These are phyloP conservation scores for Lepeophtheirus salmonis DNA, from an alignment of 1,140 invertebrate species.

Conservation along the genomic window DNA sequence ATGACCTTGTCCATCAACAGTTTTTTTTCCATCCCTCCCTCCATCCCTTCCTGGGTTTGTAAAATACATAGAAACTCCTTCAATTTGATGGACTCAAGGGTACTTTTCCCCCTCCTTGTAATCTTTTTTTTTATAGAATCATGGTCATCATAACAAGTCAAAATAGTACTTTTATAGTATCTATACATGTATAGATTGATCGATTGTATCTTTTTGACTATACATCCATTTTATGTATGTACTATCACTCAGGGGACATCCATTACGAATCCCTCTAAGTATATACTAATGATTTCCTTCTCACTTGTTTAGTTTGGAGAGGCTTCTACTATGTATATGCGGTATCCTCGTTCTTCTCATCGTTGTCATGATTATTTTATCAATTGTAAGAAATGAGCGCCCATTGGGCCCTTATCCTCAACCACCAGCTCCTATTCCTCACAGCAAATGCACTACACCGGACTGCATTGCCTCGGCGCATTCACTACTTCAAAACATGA, in stretches of 20 bases:
- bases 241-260: not conserved
- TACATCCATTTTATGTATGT: not conserved
- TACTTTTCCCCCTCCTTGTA: too few relatives aligned
- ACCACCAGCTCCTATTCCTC: slow-evolving; percentile 19
- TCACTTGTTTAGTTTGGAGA: not conserved
- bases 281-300: not conserved
- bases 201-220: not conserved
- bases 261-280: not conserved
- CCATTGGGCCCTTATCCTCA: not conserved
- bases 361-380: not conserved
- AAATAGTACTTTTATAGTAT: not conserved
- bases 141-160: not conserved
- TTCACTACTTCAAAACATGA: slow-evolving; percentile 60
- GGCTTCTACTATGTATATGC: not conserved
- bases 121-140: not conserved
- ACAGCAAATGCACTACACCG: slow-evolving; percentile 46
- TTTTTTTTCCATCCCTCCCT: too few relatives aligned
- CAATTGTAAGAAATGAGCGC: not conserved
- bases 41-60: too few relatives aligned
- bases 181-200: not conserved
- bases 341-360: not conserved
- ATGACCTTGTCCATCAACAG: too few relatives aligned
- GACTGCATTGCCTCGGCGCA: slow-evolving; percentile 68
- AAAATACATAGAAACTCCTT: too few relatives aligned
- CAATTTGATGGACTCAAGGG: too few relatives aligned